Base-by-base conservation (phyloP, 2,888 invertebrate genomes). In the Sphecodes monilicornis region DNA sequence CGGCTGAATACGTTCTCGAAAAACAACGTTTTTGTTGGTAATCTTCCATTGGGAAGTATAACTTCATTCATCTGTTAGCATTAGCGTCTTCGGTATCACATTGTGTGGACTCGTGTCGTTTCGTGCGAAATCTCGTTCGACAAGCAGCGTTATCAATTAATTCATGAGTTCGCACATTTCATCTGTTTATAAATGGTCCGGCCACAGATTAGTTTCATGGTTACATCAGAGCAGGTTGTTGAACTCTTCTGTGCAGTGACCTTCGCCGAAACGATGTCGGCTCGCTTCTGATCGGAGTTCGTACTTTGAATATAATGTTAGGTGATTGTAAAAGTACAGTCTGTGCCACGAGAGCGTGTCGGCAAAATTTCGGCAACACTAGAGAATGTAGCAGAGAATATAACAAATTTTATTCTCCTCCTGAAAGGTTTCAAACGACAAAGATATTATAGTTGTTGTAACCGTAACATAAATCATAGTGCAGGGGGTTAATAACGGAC, bases 151-250 rank as follows among this genome's bases (percentile, higher is more conserved):
- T 66, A 66, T 66, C 32, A 66, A 66, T 32, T 66, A 66, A 66
- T 22, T 66, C 32, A 32, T 22, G 10, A 66, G 32, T 22, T 16
- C 32, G 46, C 60, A 60, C 60, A 60, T 60, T 60, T 60, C 29
- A 29, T 29, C 29, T 29, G 60, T 60, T 60, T 60, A 60, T 60
- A 60, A 29, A 60, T 29, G 29, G 29, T 60, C 60, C 29, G 29
- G 29, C 29, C 29, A 16, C 29, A 29, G 60, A 60, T 60, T 60
- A 60, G 16, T 60, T 29, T 29, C 32, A 18, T 32, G 64, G 32
- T 66, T 68, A 68, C 68, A 41, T 68, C 39, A 68, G 32, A n/a
- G 39, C n/a, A 13, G 68, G 39, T 68, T 39, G 64, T 66, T 32
- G 64, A 66, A 66, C 64, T 66, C 22, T 22, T 36, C 64, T 22